Conservation (phyloP, 2,113 vertebrate species). For the Polypterus bichir region DNA sequence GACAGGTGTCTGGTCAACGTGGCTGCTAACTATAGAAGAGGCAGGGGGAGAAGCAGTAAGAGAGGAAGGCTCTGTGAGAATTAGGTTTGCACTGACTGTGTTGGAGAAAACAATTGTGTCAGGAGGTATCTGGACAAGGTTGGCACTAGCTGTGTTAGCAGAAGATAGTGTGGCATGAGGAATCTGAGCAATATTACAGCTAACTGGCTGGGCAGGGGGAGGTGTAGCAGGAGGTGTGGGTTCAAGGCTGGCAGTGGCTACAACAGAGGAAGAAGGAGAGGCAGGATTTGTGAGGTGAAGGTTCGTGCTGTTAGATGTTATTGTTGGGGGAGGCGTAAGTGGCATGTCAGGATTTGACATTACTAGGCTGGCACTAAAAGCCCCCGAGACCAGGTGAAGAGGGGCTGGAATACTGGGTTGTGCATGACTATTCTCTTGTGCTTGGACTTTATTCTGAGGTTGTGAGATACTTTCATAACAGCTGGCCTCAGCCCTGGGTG, state of each 20-base stretch:
- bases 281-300: slow-evolving; percentile 18
- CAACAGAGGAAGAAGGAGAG: slow-evolving; percentile 28
- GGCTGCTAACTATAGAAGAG: too few species aligned
- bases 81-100: background rate
- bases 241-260: slow-evolving; percentile 29
- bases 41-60: background rate
- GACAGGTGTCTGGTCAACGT: too few species aligned
- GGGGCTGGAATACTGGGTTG: slow-evolving; percentile 19
- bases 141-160: background rate
- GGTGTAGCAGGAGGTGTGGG: slow-evolving; percentile 14
- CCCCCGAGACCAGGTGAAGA: background rate
- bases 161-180: background rate
- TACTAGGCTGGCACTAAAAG: background rate
- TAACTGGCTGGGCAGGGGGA: background rate
- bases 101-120: background rate
- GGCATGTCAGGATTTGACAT: too few species aligned
- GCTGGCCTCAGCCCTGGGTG: background rate
- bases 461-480: slow-evolving; percentile 1
- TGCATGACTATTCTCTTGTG: slow-evolving; percentile 16
- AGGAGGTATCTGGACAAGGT: background rate
- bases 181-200: background rate
- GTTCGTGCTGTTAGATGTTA: slow-evolving; percentile 3
- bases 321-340: too few species aligned
- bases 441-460: too few species aligned
- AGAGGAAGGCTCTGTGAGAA: background rate